These are phyloP conservation scores for Protaetia brevitarsis DNA, from an alignment of 1,140 invertebrate species.

Conservation along the genomic window DNA sequence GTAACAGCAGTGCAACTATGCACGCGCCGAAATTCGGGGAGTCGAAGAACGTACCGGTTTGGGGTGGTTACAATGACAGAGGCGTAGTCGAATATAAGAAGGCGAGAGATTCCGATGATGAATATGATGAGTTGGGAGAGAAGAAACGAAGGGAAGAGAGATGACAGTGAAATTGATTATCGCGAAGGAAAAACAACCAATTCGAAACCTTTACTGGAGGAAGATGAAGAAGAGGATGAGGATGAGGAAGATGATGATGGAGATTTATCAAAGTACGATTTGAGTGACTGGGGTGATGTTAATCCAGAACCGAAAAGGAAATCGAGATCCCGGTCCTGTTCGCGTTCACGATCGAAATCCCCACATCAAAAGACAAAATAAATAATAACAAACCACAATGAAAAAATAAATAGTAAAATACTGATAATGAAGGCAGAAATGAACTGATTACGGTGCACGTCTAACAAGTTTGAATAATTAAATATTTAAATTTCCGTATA, in stretches of 20 bases:
- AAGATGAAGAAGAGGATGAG: slow-evolving; percentile 55
- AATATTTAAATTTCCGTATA: too few relatives aligned
- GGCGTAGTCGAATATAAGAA: slow-evolving; percentile 91
- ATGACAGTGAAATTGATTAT: slow-evolving; percentile 44
- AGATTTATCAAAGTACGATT: slow-evolving; percentile 81
- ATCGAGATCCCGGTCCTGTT: slow-evolving; percentile 35
- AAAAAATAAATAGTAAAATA: too few relatives aligned
- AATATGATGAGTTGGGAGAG: slow-evolving; percentile 95
- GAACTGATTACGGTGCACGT: too few relatives aligned
- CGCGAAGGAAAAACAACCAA: slow-evolving; percentile 49
- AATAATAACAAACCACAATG: too few relatives aligned
- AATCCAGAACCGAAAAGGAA: slow-evolving; percentile 41
- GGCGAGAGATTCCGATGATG: slow-evolving; percentile 81
- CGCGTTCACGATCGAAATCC: slow-evolving; percentile 35
- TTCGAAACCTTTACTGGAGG: slow-evolving; percentile 48
- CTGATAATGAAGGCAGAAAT: too few relatives aligned
- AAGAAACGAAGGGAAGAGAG: slow-evolving; percentile 71
- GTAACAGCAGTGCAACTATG: slow-evolving; percentile 97
- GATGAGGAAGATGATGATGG: slow-evolving; percentile 67
- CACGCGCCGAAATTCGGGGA: slow-evolving; percentile 94
- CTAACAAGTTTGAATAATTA: too few relatives aligned
- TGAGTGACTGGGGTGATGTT: slow-evolving; percentile 67
- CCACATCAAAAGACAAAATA: slow-evolving; percentile 26
- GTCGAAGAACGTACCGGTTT: slow-evolving; percentile 77
- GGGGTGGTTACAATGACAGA: slow-evolving; percentile 92